These are phyloP conservation scores for Bradypodion pumilum DNA, from an alignment of 2,797 vertebrate genomes.

Conservation along the genomic window DNA sequence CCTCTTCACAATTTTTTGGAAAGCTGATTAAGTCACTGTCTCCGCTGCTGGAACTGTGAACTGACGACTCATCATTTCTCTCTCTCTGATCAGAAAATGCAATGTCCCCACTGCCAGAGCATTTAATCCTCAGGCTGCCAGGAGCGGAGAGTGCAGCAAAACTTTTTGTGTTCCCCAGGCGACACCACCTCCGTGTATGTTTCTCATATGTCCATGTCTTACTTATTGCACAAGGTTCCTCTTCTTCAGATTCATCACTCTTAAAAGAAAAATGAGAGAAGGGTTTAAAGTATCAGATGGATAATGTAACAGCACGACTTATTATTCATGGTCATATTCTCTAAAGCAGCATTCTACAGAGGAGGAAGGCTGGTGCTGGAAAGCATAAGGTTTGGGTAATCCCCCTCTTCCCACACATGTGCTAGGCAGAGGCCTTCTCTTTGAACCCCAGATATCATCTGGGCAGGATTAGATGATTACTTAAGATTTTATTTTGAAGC, in stretches of 20 bases:
- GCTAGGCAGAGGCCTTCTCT: neutral
- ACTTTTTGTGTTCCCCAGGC: slow-evolving; percentile 62
- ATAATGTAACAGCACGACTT: neutral
- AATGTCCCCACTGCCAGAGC: slow-evolving; percentile 46
- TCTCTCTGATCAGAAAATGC: slow-evolving; percentile 64
- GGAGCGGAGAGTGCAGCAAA: slow-evolving; percentile 43
- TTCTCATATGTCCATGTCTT: slow-evolving; percentile 84
- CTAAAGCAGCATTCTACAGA: neutral
- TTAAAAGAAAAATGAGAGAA: slow-evolving; percentile 58
- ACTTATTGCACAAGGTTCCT: slow-evolving; percentile 86
- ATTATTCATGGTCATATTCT: neutral
- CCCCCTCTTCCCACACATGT: neutral
- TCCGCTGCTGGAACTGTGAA: slow-evolving; percentile 81
- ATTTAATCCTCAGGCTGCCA: slow-evolving; percentile 60
- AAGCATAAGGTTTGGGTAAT: neutral
- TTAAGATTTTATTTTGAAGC: too few species aligned
- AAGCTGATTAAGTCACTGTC: slow-evolving; percentile 77
- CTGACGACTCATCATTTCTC: slow-evolving; percentile 77
- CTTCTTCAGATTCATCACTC: slow-evolving; percentile 80
- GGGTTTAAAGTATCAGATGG: fast-evolving
- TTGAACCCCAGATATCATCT: neutral
- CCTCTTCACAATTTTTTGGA: slow-evolving; percentile 63
- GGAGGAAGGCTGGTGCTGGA: neutral
- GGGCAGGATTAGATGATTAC: too few species aligned
- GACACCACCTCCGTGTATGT: slow-evolving; percentile 78